Evolutionary conservation across 2,888 invertebrate genomes (phyloP).

Genomic region (Drosophila basisetae): DNA sequence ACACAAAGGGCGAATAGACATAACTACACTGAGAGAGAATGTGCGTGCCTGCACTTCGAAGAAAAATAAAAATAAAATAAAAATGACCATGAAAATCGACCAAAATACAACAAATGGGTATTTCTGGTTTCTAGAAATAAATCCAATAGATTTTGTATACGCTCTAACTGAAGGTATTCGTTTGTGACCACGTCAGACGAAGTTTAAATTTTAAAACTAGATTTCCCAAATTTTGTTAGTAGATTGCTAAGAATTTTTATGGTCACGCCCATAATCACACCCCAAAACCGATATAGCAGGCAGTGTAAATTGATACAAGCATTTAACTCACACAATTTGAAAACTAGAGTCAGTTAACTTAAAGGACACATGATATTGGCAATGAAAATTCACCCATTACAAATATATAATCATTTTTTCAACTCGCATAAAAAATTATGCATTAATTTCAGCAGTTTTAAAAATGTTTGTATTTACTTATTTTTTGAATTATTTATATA

Average conservation of each 20-base stretch:
- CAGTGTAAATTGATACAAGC: not conserved
- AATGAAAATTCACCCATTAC: not conserved
- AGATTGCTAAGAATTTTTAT: too few species aligned
- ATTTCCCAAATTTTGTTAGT: not conserved
- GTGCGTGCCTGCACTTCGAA: not conserved
- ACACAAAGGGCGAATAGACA: not conserved
- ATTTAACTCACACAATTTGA: not conserved
- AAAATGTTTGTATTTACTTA: not conserved
- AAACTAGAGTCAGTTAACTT: not conserved
- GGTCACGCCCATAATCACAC: not conserved
- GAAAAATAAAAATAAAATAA: too few species aligned
- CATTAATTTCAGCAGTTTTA: not conserved
- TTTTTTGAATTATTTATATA: not conserved
- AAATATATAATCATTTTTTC: not conserved
- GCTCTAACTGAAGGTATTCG: not conserved
- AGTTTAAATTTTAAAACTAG: not conserved
- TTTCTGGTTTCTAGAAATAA: not conserved
- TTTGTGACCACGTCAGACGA: too few species aligned
- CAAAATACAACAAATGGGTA: not conserved
- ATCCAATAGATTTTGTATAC: not conserved
- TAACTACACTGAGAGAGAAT: not conserved
- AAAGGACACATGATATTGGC: not conserved
- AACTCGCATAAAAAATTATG: fast-evolving
- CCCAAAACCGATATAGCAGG: not conserved
- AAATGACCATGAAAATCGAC: not conserved